Conservation (phyloP, 2,888 invertebrate species). For the Agrochola litura region DNA sequence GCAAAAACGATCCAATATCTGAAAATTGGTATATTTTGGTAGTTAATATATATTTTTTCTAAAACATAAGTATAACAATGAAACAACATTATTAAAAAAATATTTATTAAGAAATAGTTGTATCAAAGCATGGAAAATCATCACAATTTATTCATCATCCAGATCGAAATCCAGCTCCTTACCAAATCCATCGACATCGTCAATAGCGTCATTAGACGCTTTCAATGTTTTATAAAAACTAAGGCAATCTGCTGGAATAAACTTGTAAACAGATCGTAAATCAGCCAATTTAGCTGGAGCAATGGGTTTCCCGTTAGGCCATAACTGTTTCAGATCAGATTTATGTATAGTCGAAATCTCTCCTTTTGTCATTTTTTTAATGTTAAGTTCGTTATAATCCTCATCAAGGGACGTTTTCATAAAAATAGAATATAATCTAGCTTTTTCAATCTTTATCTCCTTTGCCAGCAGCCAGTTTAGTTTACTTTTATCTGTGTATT, state of each 20-base stretch:
- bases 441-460: constrained; percentile 30
- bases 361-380: constrained; percentile 14
- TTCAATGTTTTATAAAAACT: constrained; percentile 27
- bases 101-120: constrained; percentile 28
- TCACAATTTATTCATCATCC: not conserved
- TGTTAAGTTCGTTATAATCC: constrained; percentile 17
- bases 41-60: constrained; percentile 11
- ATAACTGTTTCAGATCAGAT: constrained; percentile 40
- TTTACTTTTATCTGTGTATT: constrained; percentile 29
- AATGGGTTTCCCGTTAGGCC: constrained; percentile 58
- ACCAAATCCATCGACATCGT: constrained; percentile 7
- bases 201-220: constrained; percentile 25
- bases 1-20: constrained; percentile 7
- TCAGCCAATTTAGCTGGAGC: constrained; percentile 54
- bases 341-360: constrained; percentile 1
- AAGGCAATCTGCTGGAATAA: constrained; percentile 47
- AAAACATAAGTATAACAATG: constrained; percentile 16
- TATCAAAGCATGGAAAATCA: not conserved
- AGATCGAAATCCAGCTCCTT: not conserved
- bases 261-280: constrained; percentile 41
- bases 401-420: constrained; percentile 12
- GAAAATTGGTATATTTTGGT: constrained; percentile 14
- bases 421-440: constrained; percentile 4
- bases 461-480: constrained; percentile 24
- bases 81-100: constrained; percentile 28